phyloP scores from a whole-genome alignment of 2,113 vertebrate species.

The Petrocephalus microphthalmus region DNA sequence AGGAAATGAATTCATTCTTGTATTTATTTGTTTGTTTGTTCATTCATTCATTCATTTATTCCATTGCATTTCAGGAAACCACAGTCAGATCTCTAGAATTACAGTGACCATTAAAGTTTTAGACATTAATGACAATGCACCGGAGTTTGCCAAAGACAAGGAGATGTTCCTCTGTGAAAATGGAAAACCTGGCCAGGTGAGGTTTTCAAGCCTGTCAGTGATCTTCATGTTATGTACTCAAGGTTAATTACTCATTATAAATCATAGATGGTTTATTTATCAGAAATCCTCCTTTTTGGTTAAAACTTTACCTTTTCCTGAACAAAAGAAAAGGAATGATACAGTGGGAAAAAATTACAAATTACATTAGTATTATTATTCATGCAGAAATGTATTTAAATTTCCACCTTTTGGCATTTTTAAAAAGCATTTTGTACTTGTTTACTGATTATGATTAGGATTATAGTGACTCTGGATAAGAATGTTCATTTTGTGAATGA shows the following conservation, averaged over 20 bases:
- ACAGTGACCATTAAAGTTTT: slow-evolving; percentile 91
- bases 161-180: slow-evolving; percentile 96
- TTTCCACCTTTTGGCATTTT: background rate
- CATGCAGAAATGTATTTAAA: background rate
- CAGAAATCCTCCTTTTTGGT: background rate
- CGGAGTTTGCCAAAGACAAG: slow-evolving; percentile 86
- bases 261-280: background rate
- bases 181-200: slow-evolving; percentile 90
- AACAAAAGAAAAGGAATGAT: background rate
- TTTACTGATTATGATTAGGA: background rate
- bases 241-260: background rate
- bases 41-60: background rate
- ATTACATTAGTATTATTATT: background rate
- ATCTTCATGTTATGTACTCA: background rate
- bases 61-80: slow-evolving; percentile 68
- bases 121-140: slow-evolving; percentile 96
- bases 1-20: background rate
- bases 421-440: background rate
- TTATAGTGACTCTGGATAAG: background rate
- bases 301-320: background rate
- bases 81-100: slow-evolving; percentile 91
- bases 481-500: background rate
- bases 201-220: slow-evolving; percentile 37
- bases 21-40: background rate
- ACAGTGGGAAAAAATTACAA: background rate